Percentiles rank a stretch among this genome's conserved stretches.
Conservation (phyloP, 2,113 vertebrate genomes). For the Rhabdomys dilectus region DNA sequence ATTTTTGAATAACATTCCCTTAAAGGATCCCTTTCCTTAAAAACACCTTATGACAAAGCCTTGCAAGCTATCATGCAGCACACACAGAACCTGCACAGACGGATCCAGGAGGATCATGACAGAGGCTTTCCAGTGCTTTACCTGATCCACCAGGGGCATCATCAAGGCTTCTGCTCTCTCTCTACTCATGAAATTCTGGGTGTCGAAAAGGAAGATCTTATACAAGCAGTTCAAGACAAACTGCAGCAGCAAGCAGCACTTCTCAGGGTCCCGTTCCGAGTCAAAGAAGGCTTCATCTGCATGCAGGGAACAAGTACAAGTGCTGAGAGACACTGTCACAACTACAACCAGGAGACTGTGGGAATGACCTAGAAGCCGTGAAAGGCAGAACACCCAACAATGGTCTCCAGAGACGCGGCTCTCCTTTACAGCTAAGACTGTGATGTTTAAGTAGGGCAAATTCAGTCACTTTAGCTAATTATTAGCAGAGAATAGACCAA, state of each 20-base stretch:
- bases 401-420: neutral
- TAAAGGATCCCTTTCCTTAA: neutral
- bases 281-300: conserved; percentile 92
- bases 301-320: neutral
- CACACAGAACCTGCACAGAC: neutral
- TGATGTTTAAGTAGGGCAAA: neutral
- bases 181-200: conserved; percentile 94
- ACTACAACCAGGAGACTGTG: neutral
- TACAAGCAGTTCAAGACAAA: conserved; percentile 92
- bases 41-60: neutral
- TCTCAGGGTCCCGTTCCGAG: conserved; percentile 87
- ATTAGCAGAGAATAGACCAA: neutral
- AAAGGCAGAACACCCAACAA: neutral
- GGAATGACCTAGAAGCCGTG: neutral
- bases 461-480: neutral
- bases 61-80: neutral
- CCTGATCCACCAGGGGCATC: conserved; percentile 95
- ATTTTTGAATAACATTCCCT: conserved; percentile 6
- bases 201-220: conserved; percentile 97
- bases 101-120: neutral
- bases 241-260: conserved; percentile 90
- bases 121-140: conserved; percentile 70
- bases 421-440: neutral
- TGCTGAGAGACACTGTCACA: neutral
- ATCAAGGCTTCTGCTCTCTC: conserved; percentile 94